Base-by-base conservation (phyloP, 2,797 vertebrate species). In the Myripristis jacobus region DNA sequence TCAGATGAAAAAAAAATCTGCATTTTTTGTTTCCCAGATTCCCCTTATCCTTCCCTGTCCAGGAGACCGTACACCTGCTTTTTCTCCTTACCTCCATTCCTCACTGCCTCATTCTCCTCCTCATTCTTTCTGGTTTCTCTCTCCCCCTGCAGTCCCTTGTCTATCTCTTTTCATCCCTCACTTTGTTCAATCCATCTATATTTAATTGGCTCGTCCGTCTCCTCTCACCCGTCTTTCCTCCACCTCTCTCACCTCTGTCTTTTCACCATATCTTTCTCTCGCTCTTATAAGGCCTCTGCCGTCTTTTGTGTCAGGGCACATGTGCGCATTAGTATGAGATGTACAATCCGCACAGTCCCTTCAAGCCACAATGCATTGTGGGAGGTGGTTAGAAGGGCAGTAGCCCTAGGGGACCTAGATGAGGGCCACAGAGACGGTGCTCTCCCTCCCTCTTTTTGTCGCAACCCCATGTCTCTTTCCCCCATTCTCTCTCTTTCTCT, bases 21-120 rank as follows among this genome's bases (percentile, higher is more conserved):
- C 70, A 83, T 86, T 83, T 70, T 77, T 68, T 68, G 18, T 80
- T 77, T 83, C 54, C 59, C 70, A 60, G 13, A 70, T 29, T 61
- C 18, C 60, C 63, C 38, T 80, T 66, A 66, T 72, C 43, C 21
- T 36, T 54, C 44, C 25, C 36, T 75, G 55, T 67, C 75, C 84
- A 63, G 67, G 57, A 21, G 66, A 61, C 59, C 54, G 22, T 31
- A 29, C 27, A 34, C 47, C 62, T 66, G 63, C 15, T n/a, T 47
- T 75, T 22, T 48, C 44, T 27, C 68, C 24, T 66, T 34, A 46
- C 18, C n/a, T 50, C 47, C 44, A 55, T 62, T 72, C 50, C 54
- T 61, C 62, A 74, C 54, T 43, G 31, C 9, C 50, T 75, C 56
- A 36, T 66, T 78, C 74, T 43, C 46, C 18, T 64, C 24, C 16